Evolutionary conservation across 2,797 vertebrate species (phyloP).

Genomic region (Gobionotothen gibberifrons): DNA sequence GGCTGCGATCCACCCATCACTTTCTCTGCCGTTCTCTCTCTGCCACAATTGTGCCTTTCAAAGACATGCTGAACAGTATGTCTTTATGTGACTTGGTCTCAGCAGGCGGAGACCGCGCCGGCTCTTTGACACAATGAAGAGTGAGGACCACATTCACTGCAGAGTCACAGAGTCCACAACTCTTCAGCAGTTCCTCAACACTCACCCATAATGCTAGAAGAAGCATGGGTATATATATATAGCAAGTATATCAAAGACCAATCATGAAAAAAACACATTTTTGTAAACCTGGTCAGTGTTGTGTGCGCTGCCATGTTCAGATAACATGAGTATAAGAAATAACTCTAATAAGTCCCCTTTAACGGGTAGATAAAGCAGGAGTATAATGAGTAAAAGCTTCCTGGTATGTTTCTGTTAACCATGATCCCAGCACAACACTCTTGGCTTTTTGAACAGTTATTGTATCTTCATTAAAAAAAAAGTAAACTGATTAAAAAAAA

Average conservation of each 20-base stretch:
- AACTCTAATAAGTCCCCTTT: too few species aligned
- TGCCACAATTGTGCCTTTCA: constrained; percentile 60
- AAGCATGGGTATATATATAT: neutral
- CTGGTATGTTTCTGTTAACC: neutral
- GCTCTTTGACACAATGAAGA: constrained; percentile 35
- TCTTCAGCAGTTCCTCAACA: constrained; percentile 23
- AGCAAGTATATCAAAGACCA: too few species aligned
- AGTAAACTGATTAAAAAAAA: neutral
- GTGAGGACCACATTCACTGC: constrained; percentile 34
- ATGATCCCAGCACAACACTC: neutral
- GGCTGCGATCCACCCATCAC: constrained; percentile 33
- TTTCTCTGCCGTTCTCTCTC: constrained; percentile 37
- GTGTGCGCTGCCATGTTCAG: too few species aligned
- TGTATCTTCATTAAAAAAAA: neutral
- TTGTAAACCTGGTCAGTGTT: too few species aligned
- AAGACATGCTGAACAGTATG: constrained; percentile 44
- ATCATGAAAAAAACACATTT: too few species aligned
- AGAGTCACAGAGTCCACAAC: constrained; percentile 28
- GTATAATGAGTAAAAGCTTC: neutral
- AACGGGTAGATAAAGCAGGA: neutral
- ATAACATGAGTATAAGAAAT: too few species aligned
- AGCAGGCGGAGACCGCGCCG: constrained; percentile 29
- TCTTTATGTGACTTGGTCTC: constrained; percentile 47
- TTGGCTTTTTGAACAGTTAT: neutral
- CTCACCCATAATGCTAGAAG: neutral